Evolutionary conservation across 37 sponge, comb jelly and placozoan species (phyloP).

Genomic region (Ianthella basta): DNA sequence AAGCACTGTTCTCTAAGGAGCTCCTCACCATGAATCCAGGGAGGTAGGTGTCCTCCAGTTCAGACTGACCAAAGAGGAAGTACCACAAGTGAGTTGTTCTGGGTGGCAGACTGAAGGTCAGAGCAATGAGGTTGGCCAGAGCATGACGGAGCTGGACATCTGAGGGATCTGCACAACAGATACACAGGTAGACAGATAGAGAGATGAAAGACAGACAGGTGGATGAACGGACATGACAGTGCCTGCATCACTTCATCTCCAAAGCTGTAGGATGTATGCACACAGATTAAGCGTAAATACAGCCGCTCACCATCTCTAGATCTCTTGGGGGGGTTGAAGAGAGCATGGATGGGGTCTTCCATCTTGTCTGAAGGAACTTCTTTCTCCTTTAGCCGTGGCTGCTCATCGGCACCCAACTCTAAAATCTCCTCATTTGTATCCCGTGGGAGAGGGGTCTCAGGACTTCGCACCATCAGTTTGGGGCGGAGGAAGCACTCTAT

Average conservation of each 20-base stretch:
- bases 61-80: conserved; percentile 44
- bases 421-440: conserved; percentile 30
- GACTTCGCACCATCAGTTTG: conserved; percentile 15
- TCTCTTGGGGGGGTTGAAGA: conserved; percentile 73
- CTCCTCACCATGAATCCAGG: conserved; percentile 79
- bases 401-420: no score
- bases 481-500: conserved; percentile 37
- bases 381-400: no score
- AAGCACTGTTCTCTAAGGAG: no score
- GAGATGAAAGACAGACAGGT: no score
- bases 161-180: conserved; percentile 44
- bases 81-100: conserved; percentile 72
- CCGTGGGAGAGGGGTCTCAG: conserved; percentile 15
- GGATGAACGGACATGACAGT: no score
- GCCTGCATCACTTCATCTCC: no score
- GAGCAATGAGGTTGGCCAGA: conserved; percentile 69
- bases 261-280: background rate
- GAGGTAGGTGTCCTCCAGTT: conserved; percentile 49
- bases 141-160: conserved; percentile 58
- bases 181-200: no score
- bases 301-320: no score
- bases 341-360: conserved; percentile 56
- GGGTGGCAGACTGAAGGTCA: conserved; percentile 46
- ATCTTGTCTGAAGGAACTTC: background rate
- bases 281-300: no score